Percentiles rank a stretch among this genome's conserved stretches.
phyloP scores from a whole-genome alignment of 37 sponge, comb jelly and placozoan genomes.

The Aplysina aerophoba region DNA sequence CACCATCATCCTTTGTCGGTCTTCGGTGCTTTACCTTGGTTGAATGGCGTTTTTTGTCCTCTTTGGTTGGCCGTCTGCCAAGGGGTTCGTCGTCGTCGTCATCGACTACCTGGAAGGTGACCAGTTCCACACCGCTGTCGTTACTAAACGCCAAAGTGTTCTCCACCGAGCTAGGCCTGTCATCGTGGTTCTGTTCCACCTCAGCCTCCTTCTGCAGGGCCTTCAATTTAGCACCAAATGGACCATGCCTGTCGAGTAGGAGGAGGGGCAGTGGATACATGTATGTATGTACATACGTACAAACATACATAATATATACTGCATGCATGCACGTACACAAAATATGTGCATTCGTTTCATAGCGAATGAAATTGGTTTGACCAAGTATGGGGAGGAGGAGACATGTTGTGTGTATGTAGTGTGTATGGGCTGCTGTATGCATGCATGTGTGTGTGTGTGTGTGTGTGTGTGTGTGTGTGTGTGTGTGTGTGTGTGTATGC shows the following conservation, averaged over 20 bases:
- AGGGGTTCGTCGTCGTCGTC: background rate
- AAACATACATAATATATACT: too few relatives aligned
- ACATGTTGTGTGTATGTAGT: background rate
- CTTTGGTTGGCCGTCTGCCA: too few relatives aligned
- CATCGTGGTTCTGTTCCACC: background rate
- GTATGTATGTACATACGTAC: too few relatives aligned
- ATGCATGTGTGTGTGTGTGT: conserved; percentile 57
- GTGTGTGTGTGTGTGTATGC: conserved; percentile 55
- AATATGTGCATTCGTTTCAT: too few relatives aligned
- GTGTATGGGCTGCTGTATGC: conserved; percentile 40
- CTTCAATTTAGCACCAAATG: conserved; percentile 18
- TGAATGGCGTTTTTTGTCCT: too few relatives aligned
- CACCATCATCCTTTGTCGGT: too few relatives aligned
- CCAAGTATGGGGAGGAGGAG: background rate
- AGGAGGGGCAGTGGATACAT: too few relatives aligned
- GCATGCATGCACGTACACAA: too few relatives aligned
- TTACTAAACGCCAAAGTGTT: too few relatives aligned
- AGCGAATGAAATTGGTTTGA: too few relatives aligned
- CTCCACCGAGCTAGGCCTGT: background rate
- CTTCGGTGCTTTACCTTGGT: too few relatives aligned
- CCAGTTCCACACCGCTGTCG: background rate
- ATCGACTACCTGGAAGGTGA: background rate
- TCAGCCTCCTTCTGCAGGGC: background rate
- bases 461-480: conserved; percentile 65
- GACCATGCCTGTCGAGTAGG: background rate